phyloP scores from a whole-genome alignment of 1,140 invertebrate genomes.

The Oncopodura yosiiana region DNA sequence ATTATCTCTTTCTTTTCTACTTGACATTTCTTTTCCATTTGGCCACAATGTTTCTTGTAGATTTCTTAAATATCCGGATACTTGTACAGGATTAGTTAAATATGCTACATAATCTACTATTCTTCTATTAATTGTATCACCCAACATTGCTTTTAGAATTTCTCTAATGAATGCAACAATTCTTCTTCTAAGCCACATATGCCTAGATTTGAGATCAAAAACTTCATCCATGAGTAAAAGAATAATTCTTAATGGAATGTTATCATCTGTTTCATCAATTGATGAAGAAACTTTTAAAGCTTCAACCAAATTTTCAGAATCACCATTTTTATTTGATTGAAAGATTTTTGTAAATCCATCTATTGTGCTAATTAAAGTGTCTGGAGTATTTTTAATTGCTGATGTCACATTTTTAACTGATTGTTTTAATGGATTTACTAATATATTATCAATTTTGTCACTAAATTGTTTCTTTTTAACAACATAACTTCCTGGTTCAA shows the following conservation, averaged over 20 bases:
- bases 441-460: conserved; percentile 34
- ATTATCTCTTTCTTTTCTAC: conserved; percentile 53
- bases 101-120: conserved; percentile 85
- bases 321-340: conserved; percentile 36
- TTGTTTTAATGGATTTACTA: conserved; percentile 67
- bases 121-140: conserved; percentile 75
- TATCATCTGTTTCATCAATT: conserved; percentile 62
- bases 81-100: conserved; percentile 76
- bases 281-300: conserved; percentile 50
- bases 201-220: conserved; percentile 75
- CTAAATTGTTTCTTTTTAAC: conserved; percentile 39
- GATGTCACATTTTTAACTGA: conserved; percentile 66
- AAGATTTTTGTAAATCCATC: conserved; percentile 63
- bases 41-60: conserved; percentile 80
- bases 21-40: conserved; percentile 54
- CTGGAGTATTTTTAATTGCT: conserved; percentile 67
- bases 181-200: conserved; percentile 74
- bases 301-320: conserved; percentile 26
- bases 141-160: conserved; percentile 65
- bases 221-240: conserved; percentile 81
- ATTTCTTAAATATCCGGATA: conserved; percentile 74
- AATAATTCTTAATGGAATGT: conserved; percentile 77
- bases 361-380: conserved; percentile 66
- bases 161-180: conserved; percentile 70
- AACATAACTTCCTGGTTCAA: conserved; percentile 70